phyloP scores from a whole-genome alignment of 2,888 invertebrate species.

The Eurytoma californica region DNA sequence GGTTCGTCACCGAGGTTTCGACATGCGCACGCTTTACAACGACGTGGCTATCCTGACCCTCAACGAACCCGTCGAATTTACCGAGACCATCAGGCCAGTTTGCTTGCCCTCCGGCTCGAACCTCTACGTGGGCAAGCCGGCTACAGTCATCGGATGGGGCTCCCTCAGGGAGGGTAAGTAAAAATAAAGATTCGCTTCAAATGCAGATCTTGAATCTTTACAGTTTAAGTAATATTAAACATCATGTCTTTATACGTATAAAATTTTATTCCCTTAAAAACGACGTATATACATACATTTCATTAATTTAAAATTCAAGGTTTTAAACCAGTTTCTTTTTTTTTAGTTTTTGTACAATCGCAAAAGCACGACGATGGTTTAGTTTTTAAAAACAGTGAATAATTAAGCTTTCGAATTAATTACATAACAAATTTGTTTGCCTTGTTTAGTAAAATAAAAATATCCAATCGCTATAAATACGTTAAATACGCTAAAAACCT shows the following conservation, averaged over 20 bases:
- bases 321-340: neutral
- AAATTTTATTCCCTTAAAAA: slow-evolving; percentile 22
- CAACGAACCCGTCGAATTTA: slow-evolving; percentile 85
- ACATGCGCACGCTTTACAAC: slow-evolving; percentile 89
- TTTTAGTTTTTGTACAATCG: neutral
- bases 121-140: slow-evolving; percentile 83
- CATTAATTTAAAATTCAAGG: neutral
- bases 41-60: slow-evolving; percentile 89
- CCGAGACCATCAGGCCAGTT: slow-evolving; percentile 84
- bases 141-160: slow-evolving; percentile 93
- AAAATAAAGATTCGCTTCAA: no score
- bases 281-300: slow-evolving; percentile 7
- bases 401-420: no score
- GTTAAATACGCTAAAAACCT: neutral
- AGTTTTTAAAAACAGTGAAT: no score
- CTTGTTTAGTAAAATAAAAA: neutral
- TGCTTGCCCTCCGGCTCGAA: slow-evolving; percentile 82
- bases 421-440: neutral
- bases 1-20: slow-evolving; percentile 90
- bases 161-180: slow-evolving; percentile 85
- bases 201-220: no score
- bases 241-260: slow-evolving; percentile 30
- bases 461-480: neutral
- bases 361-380: no score
- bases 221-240: slow-evolving; percentile 1